Evolutionary conservation across 2,113 vertebrate species (phyloP), one percentile per base, ranked within the genome.

Genomic region (Psilopogon haemacephalus): DNA sequence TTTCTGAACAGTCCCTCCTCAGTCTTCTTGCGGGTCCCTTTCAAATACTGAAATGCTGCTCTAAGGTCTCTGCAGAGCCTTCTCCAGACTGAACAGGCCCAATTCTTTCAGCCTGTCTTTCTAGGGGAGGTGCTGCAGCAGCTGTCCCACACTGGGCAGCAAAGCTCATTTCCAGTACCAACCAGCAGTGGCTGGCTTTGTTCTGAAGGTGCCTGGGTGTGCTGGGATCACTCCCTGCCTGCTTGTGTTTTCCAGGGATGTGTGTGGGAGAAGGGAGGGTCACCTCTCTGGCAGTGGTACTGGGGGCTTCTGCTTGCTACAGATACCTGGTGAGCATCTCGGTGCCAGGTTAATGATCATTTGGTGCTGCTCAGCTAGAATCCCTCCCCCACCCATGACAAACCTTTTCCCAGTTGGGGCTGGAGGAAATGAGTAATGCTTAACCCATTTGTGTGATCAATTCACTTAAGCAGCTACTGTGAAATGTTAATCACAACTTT

Each of bases 401-500:
- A 97, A 97, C 94, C 97, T 98, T 98, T 97, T 98, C 97, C 97
- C 97, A 97, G 95, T 96, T 97, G 97, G 96, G 96, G 96, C 97
- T 97, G 90, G 94, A 98, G 98, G 97, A 98, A 98, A 98, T 98
- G 97, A 98, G 97, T 98, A 98, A 98, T 98, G 98, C 98, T 98
- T 98, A 98, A 98, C 98, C 98, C 97, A 98, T 97, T 97, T 97
- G 98, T 98, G 97, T 98, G 98, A 98, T 98, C 98, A 98, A 98
- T 98, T 98, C 98, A 98, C 98, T 99, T 97, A 98, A 98, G 98
- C 98, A 98, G 98, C 98, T 98, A 99, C 98, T 98, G 98, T 98
- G 98, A 99, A 99, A 99, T 99, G 99, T 99, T 99, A 99, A 99
- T 99, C 98, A 99, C 98, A 99, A 99, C 98, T 99, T 99, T 99